Conservation (phyloP, 2,888 invertebrate species). For the Copidosoma aretas region DNA sequence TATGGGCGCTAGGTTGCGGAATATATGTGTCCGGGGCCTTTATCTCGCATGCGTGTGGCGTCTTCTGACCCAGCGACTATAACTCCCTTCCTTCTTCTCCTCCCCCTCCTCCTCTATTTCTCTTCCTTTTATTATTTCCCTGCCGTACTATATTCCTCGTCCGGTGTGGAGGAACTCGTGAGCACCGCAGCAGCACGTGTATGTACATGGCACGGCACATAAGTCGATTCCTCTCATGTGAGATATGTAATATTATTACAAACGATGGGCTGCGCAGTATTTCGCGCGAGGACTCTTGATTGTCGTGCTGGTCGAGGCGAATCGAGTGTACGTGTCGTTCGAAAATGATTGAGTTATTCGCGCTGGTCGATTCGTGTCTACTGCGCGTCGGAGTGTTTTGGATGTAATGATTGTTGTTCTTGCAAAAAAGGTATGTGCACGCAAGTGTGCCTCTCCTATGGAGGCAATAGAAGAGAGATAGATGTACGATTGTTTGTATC, state of each 20-base stretch:
- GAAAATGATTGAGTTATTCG: conserved; percentile 31
- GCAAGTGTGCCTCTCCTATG: too few species aligned
- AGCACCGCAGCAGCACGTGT: too few species aligned
- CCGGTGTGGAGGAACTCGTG: background rate
- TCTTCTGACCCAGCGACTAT: conserved; percentile 50
- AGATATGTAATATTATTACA: background rate
- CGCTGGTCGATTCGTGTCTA: background rate
- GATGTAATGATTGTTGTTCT: background rate
- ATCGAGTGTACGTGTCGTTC: background rate
- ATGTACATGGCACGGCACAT: too few species aligned
- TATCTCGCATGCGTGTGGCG: conserved; percentile 55
- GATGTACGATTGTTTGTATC: too few species aligned
- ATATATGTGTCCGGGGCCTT: conserved; percentile 39
- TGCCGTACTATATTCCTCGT: background rate
- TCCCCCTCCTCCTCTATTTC: background rate
- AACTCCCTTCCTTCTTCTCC: conserved; percentile 34
- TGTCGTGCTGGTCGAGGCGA: conserved; percentile 1
- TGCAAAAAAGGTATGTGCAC: background rate
- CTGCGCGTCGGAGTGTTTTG: background rate
- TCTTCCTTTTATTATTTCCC: background rate
- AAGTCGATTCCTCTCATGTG: background rate
- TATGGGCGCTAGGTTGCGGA: conserved; percentile 36
- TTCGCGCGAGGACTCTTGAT: conserved; percentile 15
- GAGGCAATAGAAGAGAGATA: too few species aligned
- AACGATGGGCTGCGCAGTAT: background rate